Percentiles rank a stretch among this genome's conserved stretches.
phyloP scores from a whole-genome alignment of 2,888 invertebrate genomes.

The Halictus ligatus region DNA sequence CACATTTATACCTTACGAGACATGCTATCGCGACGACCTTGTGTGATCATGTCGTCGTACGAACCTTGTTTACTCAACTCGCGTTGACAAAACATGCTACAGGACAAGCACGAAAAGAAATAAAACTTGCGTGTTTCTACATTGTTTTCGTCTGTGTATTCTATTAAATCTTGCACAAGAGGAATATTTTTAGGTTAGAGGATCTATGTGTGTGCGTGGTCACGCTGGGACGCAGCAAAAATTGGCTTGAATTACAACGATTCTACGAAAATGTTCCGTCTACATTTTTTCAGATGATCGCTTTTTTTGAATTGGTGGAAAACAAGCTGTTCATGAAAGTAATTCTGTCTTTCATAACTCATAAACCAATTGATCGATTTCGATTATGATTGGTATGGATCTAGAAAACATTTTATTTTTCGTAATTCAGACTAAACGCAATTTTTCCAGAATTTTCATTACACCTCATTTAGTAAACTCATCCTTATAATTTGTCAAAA shows the following conservation, averaged over 20 bases:
- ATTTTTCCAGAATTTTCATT: no score
- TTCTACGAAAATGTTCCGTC: not conserved
- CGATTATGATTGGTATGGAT: no score
- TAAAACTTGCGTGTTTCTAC: not conserved
- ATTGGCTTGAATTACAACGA: not conserved
- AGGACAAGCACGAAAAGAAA: not conserved
- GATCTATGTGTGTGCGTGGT: not conserved
- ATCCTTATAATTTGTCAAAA: no score
- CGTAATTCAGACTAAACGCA: no score
- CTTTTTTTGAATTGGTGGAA: not conserved
- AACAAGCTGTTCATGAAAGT: not conserved
- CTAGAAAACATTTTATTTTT: no score
- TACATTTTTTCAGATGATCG: not conserved
- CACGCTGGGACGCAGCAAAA: not conserved
- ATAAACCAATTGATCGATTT: no score
- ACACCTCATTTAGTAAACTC: no score
- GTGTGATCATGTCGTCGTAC: not conserved
- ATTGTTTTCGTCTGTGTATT: not conserved
- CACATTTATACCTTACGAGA: constrained; percentile 10
- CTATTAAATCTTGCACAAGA: not conserved
- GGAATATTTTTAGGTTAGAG: not conserved
- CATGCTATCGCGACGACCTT: constrained; percentile 28
- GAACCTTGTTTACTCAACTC: constrained; percentile 14
- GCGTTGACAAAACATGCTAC: constrained; percentile 5
- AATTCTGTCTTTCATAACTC: no score